Base-by-base conservation (phyloP, 1,140 invertebrate species). In the Brevipalpus yothersi region DNA sequence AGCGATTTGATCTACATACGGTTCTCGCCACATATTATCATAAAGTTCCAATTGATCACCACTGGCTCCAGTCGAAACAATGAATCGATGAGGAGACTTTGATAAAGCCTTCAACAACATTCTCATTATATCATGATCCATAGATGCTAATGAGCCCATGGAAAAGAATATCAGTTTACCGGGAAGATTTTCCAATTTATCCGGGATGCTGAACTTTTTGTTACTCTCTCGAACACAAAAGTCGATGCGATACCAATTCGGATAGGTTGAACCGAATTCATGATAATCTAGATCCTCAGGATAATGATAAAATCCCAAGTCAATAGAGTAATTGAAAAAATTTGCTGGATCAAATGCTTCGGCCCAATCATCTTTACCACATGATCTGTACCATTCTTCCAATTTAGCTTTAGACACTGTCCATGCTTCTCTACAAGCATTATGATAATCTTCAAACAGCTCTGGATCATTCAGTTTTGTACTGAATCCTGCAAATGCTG, bases 61-160 rank as follows among this genome's bases (percentile, higher is more conserved):
- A 53, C 68, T 68, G 47, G 31, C 19, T 10, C 53, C 53, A 9
- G 45, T 61, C 8, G 60, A 53, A 7, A 61, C 43, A 15, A 61
- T 54, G 21, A 60, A 61, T 5, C 23, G 45, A 45, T 61, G 57
- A 8, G 58, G 45, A 5, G 58, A 45, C 21, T 61, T 53, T 0
- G 15, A 1, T 8, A 61, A 21, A 10, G 51, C 45, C 5, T 15
- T 15, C 12, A 55, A 17, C 17, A 61, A 15, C 39, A 42, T 12
- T 40, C n/a, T n/a, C n/a, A n/a, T n/a, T n/a, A n/a, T n/a, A n/a
- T n/a, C n/a, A n/a, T n/a, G n/a, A n/a, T n/a, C n/a, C n/a, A n/a
- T n/a, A n/a, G n/a, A n/a, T n/a, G n/a, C n/a, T n/a, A n/a, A n/a
- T n/a, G n/a, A n/a, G 12, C 59, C 62, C n/a, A 63, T 17, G 8